Conservation (phyloP, 2,113 vertebrate species). For the Carassius gibelio region DNA sequence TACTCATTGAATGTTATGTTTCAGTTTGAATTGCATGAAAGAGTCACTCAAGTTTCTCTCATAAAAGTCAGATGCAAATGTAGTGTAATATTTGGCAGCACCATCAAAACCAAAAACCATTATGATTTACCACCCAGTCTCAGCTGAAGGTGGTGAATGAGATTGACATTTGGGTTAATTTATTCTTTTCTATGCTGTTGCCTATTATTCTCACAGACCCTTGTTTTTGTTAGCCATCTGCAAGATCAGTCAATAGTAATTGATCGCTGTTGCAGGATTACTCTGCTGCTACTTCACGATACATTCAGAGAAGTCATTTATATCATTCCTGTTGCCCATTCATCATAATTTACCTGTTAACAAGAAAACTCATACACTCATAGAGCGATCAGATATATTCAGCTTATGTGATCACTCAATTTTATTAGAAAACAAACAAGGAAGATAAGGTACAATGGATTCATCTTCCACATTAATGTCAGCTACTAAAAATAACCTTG, state of each 20-base stretch:
- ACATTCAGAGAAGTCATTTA: constrained; percentile 63
- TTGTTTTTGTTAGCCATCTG: constrained; percentile 48
- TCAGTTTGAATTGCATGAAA: background rate
- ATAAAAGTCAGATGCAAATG: constrained; percentile 17
- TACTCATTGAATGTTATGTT: background rate
- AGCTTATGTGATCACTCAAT: constrained; percentile 26
- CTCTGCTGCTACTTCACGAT: constrained; percentile 60
- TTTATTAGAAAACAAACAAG: constrained; percentile 30
- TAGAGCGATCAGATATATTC: constrained; percentile 4
- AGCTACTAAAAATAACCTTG: constrained; percentile 36
- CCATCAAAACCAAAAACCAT: constrained; percentile 35
- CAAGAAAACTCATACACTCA: constrained; percentile 61
- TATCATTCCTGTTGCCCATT: constrained; percentile 61
- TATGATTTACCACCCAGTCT: constrained; percentile 59
- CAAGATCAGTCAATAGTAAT: constrained; percentile 66
- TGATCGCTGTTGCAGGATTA: constrained; percentile 65
- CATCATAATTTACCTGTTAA: constrained; percentile 64
- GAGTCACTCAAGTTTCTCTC: background rate
- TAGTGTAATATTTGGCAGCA: constrained; percentile 2
- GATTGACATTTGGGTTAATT: constrained; percentile 53
- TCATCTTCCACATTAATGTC: constrained; percentile 24
- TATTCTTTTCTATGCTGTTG: constrained; percentile 16
- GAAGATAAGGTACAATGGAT: constrained; percentile 24
- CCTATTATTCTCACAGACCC: constrained; percentile 53
- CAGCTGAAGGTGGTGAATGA: constrained; percentile 47